Percentiles rank a stretch among this genome's conserved stretches.
Evolutionary conservation across 1,140 invertebrate species (phyloP).

Genomic region (Sarcophaga peregrina): DNA sequence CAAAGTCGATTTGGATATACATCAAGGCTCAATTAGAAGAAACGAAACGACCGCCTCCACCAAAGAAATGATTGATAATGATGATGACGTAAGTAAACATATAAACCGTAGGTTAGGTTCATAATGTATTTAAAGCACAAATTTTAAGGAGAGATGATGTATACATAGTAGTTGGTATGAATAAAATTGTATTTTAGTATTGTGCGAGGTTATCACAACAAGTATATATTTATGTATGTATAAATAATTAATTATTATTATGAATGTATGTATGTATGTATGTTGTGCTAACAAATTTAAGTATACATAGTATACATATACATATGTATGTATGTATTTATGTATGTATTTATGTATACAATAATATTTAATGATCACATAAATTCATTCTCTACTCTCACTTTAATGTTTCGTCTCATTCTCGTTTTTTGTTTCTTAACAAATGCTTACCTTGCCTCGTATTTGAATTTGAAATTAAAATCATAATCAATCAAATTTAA

Average conservation of each 20-base stretch:
- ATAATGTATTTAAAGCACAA: neutral
- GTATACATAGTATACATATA: neutral
- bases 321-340: no score
- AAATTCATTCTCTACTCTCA: slow-evolving; percentile 46
- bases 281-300: slow-evolving; percentile 29
- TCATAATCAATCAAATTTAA: neutral
- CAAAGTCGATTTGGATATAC: slow-evolving; percentile 85
- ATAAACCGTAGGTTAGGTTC: no score
- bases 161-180: no score
- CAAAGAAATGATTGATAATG: slow-evolving; percentile 89
- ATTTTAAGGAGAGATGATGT: neutral
- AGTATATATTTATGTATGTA: neutral
- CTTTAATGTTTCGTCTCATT: slow-evolving; percentile 37
- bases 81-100: slow-evolving; percentile 74
- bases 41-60: slow-evolving; percentile 91
- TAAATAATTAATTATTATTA: neutral
- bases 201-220: neutral
- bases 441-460: slow-evolving; percentile 29
- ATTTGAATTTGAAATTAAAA: slow-evolving; percentile 14
- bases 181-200: no score
- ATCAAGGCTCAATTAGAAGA: slow-evolving; percentile 86
- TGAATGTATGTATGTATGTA: neutral
- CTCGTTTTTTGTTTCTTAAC: slow-evolving; percentile 31
- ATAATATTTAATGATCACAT: slow-evolving; percentile 5
- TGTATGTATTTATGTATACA: neutral